A percentile compares a stretch with the other conserved stretches of the same genome.
phyloP scores from a whole-genome alignment of 1,140 invertebrate species.

The Drosophila nigrodunni region DNA sequence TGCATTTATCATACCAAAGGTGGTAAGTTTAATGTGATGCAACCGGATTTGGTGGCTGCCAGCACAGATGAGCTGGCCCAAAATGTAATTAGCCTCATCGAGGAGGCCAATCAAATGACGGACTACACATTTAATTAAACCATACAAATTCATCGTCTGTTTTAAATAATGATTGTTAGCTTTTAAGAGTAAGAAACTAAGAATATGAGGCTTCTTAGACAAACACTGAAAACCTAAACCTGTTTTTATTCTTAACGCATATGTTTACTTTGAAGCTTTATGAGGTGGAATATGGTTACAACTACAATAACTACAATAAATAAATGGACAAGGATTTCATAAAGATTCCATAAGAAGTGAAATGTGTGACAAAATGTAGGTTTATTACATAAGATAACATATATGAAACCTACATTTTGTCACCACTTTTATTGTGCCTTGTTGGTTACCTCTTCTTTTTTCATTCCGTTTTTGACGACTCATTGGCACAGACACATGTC shows the following conservation, averaged over 20 bases:
- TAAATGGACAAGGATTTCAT: too few species aligned
- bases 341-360: too few species aligned
- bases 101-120: slow-evolving; percentile 81
- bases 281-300: too few species aligned
- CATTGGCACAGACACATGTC: slow-evolving; percentile 22
- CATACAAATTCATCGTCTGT: neutral
- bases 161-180: neutral
- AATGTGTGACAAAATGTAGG: too few species aligned
- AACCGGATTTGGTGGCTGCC: slow-evolving; percentile 87
- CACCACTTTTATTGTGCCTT: slow-evolving; percentile 1
- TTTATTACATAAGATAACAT: too few species aligned
- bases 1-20: slow-evolving; percentile 88
- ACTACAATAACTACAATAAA: too few species aligned
- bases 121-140: slow-evolving; percentile 71
- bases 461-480: slow-evolving; percentile 15
- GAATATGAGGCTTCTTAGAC: neutral
- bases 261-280: too few species aligned
- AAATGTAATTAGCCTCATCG: slow-evolving; percentile 86
- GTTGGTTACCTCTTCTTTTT: neutral
- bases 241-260: too few species aligned
- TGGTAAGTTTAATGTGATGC: slow-evolving; percentile 88
- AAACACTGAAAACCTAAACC: too few species aligned
- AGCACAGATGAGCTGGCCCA: slow-evolving; percentile 86
- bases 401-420: too few species aligned
- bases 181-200: neutral